phyloP scores from a whole-genome alignment of 2,888 invertebrate genomes.

The Ptychoptera albimana region DNA sequence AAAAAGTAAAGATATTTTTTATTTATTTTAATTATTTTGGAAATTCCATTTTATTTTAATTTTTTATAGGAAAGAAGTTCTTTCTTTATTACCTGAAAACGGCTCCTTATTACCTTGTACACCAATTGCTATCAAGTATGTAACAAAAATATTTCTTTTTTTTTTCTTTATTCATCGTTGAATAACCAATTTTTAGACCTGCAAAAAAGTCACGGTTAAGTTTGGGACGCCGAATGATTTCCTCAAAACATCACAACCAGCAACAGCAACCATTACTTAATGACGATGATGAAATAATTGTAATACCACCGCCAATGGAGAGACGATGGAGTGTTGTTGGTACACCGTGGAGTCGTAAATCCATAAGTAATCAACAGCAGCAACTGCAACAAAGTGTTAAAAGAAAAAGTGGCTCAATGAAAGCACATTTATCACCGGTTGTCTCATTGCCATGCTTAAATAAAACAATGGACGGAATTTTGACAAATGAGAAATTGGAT shows the following conservation, averaged over 20 bases:
- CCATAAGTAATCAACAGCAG: conserved; percentile 2
- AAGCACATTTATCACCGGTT: conserved; percentile 32
- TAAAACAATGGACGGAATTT: conserved; percentile 30
- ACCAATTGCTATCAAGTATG: conserved; percentile 44
- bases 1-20: conserved; percentile 37
- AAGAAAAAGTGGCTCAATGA: conserved; percentile 16
- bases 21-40: conserved; percentile 1
- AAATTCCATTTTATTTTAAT: conserved; percentile 5
- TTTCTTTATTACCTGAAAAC: conserved; percentile 41
- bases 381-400: conserved; percentile 1
- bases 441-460: conserved; percentile 28
- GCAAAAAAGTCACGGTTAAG: conserved; percentile 17
- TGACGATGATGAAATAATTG: background rate
- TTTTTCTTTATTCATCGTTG: background rate
- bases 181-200: conserved; percentile 9
- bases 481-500: conserved; percentile 14
- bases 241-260: conserved; percentile 12
- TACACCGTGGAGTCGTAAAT: conserved; percentile 15
- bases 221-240: conserved; percentile 12
- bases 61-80: conserved; percentile 40
- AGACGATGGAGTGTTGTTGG: conserved; percentile 39
- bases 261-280: conserved; percentile 14
- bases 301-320: conserved; percentile 24
- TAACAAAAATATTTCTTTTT: conserved; percentile 12
- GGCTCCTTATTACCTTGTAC: conserved; percentile 38